A percentile compares a stretch with the other conserved stretches of the same genome.
These are phyloP conservation scores for Trachymyrmex cornetzi DNA, from an alignment of 1,140 invertebrate species.

Conservation along the genomic window DNA sequence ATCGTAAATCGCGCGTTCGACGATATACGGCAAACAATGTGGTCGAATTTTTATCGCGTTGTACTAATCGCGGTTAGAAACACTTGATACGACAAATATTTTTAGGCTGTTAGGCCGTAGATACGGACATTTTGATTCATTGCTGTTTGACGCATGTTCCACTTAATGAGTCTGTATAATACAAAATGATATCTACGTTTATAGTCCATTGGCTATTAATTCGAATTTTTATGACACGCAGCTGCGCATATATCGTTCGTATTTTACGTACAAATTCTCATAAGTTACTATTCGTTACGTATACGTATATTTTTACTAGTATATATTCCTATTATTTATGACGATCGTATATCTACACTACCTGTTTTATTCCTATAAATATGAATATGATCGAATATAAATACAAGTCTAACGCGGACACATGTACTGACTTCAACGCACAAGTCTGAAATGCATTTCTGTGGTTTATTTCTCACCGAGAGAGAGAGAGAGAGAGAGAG, in stretches of 20 bases:
- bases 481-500: background rate
- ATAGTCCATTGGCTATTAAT: conserved; percentile 10
- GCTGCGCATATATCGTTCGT: background rate
- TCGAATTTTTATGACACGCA: conserved; percentile 1
- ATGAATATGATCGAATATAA: conserved; percentile 8
- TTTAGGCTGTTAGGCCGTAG: background rate
- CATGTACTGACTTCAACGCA: too few species aligned
- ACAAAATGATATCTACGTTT: conserved; percentile 13
- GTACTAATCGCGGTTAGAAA: background rate
- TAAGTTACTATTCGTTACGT: conserved; percentile 25
- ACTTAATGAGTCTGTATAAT: conserved; percentile 26
- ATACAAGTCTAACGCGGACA: background rate
- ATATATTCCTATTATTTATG: conserved; percentile 7
- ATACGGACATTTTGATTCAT: background rate
- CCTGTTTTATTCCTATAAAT: background rate
- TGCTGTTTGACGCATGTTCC: background rate
- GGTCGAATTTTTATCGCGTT: conserved; percentile 10
- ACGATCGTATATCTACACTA: background rate
- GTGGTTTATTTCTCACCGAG: conserved; percentile 23
- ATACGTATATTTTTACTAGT: conserved; percentile 19
- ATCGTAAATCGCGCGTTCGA: conserved; percentile 35
- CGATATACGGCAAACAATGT: conserved; percentile 26
- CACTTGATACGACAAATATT: conserved; percentile 38
- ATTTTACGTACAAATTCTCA: background rate
- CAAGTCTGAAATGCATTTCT: conserved; percentile 11